phyloP scores from a whole-genome alignment of 2,888 invertebrate genomes.

The Phasia obesa region DNA sequence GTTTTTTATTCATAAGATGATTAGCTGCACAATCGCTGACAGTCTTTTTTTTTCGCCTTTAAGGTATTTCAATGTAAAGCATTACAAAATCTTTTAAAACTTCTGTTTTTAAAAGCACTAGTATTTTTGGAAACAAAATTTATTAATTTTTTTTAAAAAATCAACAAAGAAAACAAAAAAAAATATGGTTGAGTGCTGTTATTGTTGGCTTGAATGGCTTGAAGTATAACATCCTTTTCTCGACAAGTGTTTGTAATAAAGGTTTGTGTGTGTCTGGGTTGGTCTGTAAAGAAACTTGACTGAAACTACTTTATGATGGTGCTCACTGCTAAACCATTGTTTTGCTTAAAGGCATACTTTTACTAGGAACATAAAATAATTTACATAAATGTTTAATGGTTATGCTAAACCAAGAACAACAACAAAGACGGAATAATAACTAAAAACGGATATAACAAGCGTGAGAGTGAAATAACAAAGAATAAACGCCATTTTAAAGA shows the following conservation, averaged over 20 bases:
- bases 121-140: conserved; percentile 40
- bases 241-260: background rate
- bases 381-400: conserved; percentile 69
- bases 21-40: conserved; percentile 70
- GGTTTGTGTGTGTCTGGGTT: conserved; percentile 2
- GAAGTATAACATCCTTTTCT: background rate
- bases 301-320: conserved; percentile 30
- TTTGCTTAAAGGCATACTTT: conserved; percentile 62
- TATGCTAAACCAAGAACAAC: conserved; percentile 18
- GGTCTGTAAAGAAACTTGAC: conserved; percentile 8
- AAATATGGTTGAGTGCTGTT: conserved; percentile 17
- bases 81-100: conserved; percentile 2
- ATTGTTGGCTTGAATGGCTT: conserved; percentile 9
- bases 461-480: conserved; percentile 22
- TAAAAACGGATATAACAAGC: conserved; percentile 1
- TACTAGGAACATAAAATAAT: conserved; percentile 62
- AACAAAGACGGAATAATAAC: background rate
- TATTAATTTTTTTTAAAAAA: conserved; percentile 18
- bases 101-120: conserved; percentile 10
- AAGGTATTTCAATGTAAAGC: conserved; percentile 48
- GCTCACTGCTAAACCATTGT: conserved; percentile 45
- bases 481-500: conserved; percentile 28
- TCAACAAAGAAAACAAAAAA: conserved; percentile 5
- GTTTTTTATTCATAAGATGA: conserved; percentile 69
- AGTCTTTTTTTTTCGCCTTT: conserved; percentile 58